Percentiles rank a stretch among this genome's conserved stretches.
Evolutionary conservation across 2,113 vertebrate species (phyloP).

Genomic region (Psilopsiagon aurifrons): DNA sequence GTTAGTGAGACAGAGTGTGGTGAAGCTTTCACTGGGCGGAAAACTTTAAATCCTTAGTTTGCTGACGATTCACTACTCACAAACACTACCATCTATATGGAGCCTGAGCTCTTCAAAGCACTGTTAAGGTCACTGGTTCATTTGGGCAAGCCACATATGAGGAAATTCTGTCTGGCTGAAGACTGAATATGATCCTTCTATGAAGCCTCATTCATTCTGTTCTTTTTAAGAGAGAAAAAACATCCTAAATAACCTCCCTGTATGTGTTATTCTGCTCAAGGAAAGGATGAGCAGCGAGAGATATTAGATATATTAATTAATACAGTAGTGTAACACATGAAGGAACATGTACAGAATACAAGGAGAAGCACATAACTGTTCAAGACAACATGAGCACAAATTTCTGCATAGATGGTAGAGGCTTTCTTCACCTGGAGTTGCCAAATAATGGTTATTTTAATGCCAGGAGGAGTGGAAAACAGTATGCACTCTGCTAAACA

Average conservation of each 20-base stretch:
- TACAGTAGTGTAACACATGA: background rate
- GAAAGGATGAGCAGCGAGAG: background rate
- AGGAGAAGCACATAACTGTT: background rate
- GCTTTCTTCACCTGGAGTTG: background rate
- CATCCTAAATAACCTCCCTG: background rate
- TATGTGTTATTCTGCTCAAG: background rate
- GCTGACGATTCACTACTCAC: background rate
- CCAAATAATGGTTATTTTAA: background rate
- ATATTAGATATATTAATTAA: background rate
- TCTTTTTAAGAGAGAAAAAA: background rate
- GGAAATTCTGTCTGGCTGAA: background rate
- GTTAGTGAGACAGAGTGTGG: background rate
- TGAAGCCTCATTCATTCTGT: background rate
- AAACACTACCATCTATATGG: fast-evolving
- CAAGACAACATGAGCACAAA: background rate
- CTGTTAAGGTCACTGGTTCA: background rate
- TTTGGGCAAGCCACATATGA: fast-evolving
- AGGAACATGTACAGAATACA: background rate
- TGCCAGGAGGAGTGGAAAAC: background rate
- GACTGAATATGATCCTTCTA: fast-evolving
- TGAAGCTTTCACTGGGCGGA: background rate
- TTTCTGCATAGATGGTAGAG: background rate
- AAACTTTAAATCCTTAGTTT: background rate
- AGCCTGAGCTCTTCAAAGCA: background rate
- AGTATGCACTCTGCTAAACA: background rate